Percentiles rank a stretch among this genome's conserved stretches.
Conservation (phyloP, 2,888 invertebrate genomes). For the Perithous albicinctus region DNA sequence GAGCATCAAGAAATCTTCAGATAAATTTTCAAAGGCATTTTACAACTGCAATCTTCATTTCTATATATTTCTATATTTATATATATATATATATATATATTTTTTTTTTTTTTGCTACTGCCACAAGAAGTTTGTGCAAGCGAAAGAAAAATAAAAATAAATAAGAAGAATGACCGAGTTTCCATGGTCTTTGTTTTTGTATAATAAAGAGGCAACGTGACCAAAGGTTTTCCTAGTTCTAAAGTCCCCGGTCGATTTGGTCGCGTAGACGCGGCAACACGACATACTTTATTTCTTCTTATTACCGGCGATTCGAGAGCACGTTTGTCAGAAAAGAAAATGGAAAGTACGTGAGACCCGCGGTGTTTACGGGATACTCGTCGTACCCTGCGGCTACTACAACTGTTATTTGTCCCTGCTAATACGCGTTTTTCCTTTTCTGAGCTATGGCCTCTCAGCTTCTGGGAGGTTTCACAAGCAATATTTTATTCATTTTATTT, state of each 20-base stretch:
- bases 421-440: slow-evolving; percentile 23
- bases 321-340: slow-evolving; percentile 38
- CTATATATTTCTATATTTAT: no score
- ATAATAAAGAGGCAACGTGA: neutral
- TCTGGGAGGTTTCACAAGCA: slow-evolving; percentile 15
- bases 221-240: neutral
- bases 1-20: neutral
- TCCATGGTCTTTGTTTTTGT: neutral
- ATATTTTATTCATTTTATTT: neutral
- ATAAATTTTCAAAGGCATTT: neutral
- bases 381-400: slow-evolving; percentile 8
- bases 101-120: neutral
- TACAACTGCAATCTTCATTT: no score
- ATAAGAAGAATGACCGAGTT: neutral
- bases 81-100: no score
- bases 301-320: slow-evolving; percentile 22
- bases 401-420: slow-evolving; percentile 28
- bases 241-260: neutral
- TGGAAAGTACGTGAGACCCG: slow-evolving; percentile 40
- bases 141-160: neutral
- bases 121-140: neutral
- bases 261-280: neutral
- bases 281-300: slow-evolving; percentile 22
- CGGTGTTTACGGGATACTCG: slow-evolving; percentile 29
- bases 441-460: neutral